Evolutionary conservation across 2,113 vertebrate species (phyloP), one percentile per base, ranked within the genome.

Genomic region (Silurus meridionalis): DNA sequence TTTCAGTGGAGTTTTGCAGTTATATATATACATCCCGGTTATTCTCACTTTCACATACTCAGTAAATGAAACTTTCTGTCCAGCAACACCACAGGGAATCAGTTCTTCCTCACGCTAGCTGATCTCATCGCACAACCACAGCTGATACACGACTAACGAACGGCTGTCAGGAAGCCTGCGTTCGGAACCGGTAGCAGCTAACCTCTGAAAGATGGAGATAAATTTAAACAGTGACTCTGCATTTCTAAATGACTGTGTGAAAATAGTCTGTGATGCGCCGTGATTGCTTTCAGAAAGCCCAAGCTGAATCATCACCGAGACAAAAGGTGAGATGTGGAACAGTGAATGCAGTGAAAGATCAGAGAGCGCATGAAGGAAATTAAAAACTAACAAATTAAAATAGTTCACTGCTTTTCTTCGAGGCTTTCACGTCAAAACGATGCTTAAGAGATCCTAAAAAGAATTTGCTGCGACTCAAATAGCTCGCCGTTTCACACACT

Each of bases 11-110:
- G 81, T 88, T 85, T 86, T 84, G 88, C 72, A 80, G 90, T 91
- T 92, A 92, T 92, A 93, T 93, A 93, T 92, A 94, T 78, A 37
- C 37, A 92, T 91, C 90, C 87, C 79, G 84, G 85, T 87, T 58
- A 90, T 91, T 95, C 89, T 94, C 92, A 82, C 92, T 95, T 95
- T 94, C 94, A 83, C 90, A 75, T 84, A 58, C 88, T 67, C 88
- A 91, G 92, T 92, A 94, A 94, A 91, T 90, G 92, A 94, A 94
- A 93, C 90, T 82, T 25, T 71, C 55, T 86, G 84, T 80, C 75
- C 57, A 52, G 79, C 52, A 81, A 83, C 67, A 85, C 82, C 80
- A 78, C 60, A 77, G 80, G 72, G 79, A 88, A 57, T 82, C 52
- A 25, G 63, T 21, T 82, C 80, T 67, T 55, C 23, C 53, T 66